Conservation (phyloP, 2,888 invertebrate species). For the Plebejus argus region DNA sequence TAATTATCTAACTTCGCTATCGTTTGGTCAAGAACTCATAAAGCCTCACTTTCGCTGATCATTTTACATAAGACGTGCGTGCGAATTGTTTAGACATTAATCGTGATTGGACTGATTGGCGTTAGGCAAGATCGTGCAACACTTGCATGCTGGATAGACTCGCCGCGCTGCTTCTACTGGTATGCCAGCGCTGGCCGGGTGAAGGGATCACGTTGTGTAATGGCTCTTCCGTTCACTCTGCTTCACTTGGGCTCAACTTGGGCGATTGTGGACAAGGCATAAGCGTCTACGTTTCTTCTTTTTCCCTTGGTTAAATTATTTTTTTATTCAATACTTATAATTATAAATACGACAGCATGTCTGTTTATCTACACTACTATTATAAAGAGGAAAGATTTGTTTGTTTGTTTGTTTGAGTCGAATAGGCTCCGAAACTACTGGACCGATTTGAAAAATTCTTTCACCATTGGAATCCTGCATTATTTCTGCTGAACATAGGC, state of each 20-base stretch:
- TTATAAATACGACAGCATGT: too few relatives aligned
- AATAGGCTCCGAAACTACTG: too few relatives aligned
- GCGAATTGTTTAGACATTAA: conserved; percentile 7
- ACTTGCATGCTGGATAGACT: neutral
- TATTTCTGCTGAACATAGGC: too few relatives aligned
- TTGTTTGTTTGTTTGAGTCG: too few relatives aligned
- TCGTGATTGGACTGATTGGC: conserved; percentile 13
- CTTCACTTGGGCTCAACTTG: conserved; percentile 58
- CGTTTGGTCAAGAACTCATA: neutral
- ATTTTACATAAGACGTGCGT: neutral
- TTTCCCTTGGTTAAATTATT: neutral
- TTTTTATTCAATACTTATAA: neutral
- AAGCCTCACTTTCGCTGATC: neutral
- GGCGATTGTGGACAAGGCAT: conserved; percentile 40
- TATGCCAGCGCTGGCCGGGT: conserved; percentile 44
- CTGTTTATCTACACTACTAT: too few relatives aligned
- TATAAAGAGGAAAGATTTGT: too few relatives aligned
- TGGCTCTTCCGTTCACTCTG: conserved; percentile 61
- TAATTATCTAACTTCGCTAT: too few relatives aligned
- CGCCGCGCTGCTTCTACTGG: neutral
- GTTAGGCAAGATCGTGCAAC: neutral
- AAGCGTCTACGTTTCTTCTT: conserved; percentile 33
- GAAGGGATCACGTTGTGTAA: conserved; percentile 62
- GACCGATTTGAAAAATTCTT: too few relatives aligned
- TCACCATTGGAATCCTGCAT: too few relatives aligned